phyloP scores from a whole-genome alignment of 2,888 invertebrate genomes.

The Rosalia funebris region DNA sequence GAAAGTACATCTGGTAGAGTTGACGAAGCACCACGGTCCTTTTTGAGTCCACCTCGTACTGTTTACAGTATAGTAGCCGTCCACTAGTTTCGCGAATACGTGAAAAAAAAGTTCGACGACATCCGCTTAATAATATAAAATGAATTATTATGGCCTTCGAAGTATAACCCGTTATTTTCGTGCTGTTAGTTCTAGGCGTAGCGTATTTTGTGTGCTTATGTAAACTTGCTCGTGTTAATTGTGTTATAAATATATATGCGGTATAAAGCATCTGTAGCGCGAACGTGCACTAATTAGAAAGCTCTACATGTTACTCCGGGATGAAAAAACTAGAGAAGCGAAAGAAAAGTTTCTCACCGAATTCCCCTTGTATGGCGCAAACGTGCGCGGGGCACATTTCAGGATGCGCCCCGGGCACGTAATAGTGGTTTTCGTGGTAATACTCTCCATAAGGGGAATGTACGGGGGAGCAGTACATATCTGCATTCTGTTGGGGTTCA shows the following conservation, averaged over 20 bases:
- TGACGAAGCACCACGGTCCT: no score
- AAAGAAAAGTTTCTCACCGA: conserved; percentile 68
- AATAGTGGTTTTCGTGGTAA: conserved; percentile 70
- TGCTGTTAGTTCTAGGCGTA: not conserved
- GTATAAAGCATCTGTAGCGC: not conserved
- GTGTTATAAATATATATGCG: not conserved
- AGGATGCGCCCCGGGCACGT: conserved; percentile 56
- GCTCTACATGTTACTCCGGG: not conserved
- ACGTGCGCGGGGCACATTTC: conserved; percentile 76
- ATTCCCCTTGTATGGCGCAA: conserved; percentile 79
- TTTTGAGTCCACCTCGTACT: no score
- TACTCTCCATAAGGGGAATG: conserved; percentile 67
- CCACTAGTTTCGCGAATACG: no score
- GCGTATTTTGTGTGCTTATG: not conserved
- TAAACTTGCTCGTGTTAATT: conserved; percentile 3
- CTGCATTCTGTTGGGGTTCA: conserved; percentile 60
- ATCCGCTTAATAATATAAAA: no score
- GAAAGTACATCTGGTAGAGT: no score
- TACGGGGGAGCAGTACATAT: conserved; percentile 63
- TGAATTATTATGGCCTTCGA: no score
- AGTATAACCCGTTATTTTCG: no score
- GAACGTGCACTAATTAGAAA: not conserved
- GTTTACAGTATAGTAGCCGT: no score
- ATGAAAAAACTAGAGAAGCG: not conserved
- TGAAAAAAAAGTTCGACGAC: no score